A percentile compares a stretch with the other conserved stretches of the same genome.
phyloP scores from a whole-genome alignment of 1,140 invertebrate genomes.

The Achroia grisella region DNA sequence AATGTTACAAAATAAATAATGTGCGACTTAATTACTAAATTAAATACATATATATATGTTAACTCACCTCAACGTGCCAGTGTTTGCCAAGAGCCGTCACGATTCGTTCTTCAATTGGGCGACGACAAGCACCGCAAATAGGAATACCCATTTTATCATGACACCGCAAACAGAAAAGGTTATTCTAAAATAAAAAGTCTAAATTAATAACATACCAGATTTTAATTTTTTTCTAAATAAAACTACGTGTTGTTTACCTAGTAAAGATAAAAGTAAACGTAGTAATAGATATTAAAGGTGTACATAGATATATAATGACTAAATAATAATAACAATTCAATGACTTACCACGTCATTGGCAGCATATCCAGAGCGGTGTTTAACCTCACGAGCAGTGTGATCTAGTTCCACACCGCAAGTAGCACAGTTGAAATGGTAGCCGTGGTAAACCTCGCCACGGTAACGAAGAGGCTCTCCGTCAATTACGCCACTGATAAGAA shows the following conservation, averaged over 20 bases:
- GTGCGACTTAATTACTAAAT: no score
- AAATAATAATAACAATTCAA: neutral
- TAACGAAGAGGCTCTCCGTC: constrained; percentile 97
- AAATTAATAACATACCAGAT: no score
- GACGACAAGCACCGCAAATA: constrained; percentile 97
- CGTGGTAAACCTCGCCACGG: constrained; percentile 97
- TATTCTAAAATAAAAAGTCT: constrained; percentile 78
- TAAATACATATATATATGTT: no score
- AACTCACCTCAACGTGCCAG: constrained; percentile 98
- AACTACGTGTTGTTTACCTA: no score
- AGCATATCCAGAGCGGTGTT: constrained; percentile 90
- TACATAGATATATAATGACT: neutral
- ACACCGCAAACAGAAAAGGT: constrained; percentile 97
- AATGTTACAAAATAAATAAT: no score
- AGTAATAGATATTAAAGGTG: neutral
- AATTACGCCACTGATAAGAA: constrained; percentile 87
- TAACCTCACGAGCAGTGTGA: constrained; percentile 95
- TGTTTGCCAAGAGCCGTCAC: constrained; percentile 98
- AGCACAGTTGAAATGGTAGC: constrained; percentile 99
- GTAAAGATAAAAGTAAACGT: no score
- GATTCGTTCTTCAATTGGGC: constrained; percentile 96
- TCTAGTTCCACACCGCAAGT: constrained; percentile 90
- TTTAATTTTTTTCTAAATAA: no score
- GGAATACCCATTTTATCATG: constrained; percentile 99
- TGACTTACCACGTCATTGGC: constrained; percentile 88